Base-by-base conservation (phyloP, 2,888 invertebrate genomes). In the Calameuta idolon region DNA sequence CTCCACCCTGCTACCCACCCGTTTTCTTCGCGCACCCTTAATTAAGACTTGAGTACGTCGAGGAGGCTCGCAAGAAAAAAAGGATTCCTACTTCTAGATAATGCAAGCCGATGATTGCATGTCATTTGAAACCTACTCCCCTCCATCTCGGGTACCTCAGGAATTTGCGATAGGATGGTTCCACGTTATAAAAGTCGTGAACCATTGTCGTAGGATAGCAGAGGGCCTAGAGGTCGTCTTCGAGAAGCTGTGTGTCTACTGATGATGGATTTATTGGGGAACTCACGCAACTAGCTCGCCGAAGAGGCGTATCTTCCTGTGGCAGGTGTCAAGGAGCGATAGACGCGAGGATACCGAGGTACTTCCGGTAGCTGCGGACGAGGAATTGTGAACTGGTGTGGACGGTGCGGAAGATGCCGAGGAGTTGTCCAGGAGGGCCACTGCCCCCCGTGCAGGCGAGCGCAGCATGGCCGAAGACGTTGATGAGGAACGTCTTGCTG, bases 231-330 rank as follows among this genome's bases (percentile, higher is more conserved):
- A 40, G 40, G 15, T 55, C 55, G 55, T 55, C 55, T 55, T 55
- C 55, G 55, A 55, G 55, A 55, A 55, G 55, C 55, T 23, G 55
- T 55, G 55, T 55, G 23, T 34, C 73, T 34, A 73, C 33, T 73
- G 73, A 23, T n/a, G 73, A 23, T 23, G 73, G 73, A 34, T 33
- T 12, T 30, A 34, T 40, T 4, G 23, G 31, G 76, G 82, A 84
- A 94, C 95, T 95, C 94, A 95, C 95, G 95, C 94, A 90, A 95
- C 95, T 88, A 95, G 93, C 88, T 95, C 95, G 86, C 95, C 94
- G 90, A 95, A 94, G 88, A 95, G 93, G 85, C 95, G 93, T 89
- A 95, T 95, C 92, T 95, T 95, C 90, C 95, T 93, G 92, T 95
- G 95, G 91, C 95, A 95, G 87, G 95, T 94, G 92, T 95, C 95